A percentile compares a stretch with the other conserved stretches of the same genome.
These are phyloP conservation scores for Plotosus lineatus DNA, from an alignment of 2,113 vertebrate genomes.

Conservation along the genomic window DNA sequence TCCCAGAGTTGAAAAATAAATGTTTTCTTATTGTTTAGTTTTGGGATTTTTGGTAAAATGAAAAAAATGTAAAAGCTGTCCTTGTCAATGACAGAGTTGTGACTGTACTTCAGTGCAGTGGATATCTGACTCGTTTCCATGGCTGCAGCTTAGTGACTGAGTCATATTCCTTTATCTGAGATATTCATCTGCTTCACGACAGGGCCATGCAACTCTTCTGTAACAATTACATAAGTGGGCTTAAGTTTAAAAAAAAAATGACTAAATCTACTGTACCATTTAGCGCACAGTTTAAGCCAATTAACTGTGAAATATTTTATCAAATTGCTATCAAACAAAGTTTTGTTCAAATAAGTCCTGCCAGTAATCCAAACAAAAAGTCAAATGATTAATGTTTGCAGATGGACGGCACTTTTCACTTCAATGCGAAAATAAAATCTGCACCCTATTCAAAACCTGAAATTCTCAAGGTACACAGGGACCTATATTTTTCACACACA, in stretches of 20 bases:
- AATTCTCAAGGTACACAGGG: conserved; percentile 22
- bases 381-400: neutral
- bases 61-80: conserved; percentile 3
- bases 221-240: conserved; percentile 36
- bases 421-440: conserved; percentile 24
- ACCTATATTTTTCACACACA: neutral
- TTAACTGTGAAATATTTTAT: neutral
- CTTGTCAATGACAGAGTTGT: conserved; percentile 15
- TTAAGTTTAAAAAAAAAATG: conserved; percentile 16
- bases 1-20: neutral
- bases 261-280: neutral
- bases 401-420: conserved; percentile 8
- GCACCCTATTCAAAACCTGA: neutral
- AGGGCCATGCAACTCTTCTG: conserved; percentile 10
- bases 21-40: neutral
- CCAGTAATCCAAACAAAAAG: neutral
- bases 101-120: conserved; percentile 17
- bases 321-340: neutral
- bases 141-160: conserved; percentile 37
- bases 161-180: conserved; percentile 24
- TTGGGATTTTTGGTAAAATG: neutral
- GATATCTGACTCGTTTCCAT: conserved; percentile 41
- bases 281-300: neutral
- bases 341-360: neutral
- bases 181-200: conserved; percentile 19